Conservation (phyloP, 2,797 vertebrate species). For the Lophius americanus region DNA sequence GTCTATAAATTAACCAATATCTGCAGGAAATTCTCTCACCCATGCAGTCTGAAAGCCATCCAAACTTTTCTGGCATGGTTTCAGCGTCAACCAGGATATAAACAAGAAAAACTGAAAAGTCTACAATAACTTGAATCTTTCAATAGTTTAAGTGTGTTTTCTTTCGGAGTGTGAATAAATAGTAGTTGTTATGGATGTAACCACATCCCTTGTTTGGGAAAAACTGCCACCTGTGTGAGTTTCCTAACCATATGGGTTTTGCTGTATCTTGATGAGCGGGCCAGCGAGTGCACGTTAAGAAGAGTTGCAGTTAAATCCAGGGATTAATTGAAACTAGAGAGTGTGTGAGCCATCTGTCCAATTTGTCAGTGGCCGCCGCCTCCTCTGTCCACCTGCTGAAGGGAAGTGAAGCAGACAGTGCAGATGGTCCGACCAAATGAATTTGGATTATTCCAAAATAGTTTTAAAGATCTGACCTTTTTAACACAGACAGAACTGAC, state of each 20-base stretch:
- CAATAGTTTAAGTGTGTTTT: background rate
- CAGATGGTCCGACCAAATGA: slow-evolving; percentile 49
- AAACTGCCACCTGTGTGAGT: slow-evolving; percentile 68
- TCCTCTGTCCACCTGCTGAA: slow-evolving; percentile 32
- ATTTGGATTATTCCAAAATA: slow-evolving; percentile 47
- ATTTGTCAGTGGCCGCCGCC: slow-evolving; percentile 32
- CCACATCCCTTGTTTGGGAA: slow-evolving; percentile 7
- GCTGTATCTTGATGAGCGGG: slow-evolving; percentile 87
- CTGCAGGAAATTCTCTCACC: background rate
- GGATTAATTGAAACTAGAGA: slow-evolving; percentile 91
- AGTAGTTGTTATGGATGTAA: no score
- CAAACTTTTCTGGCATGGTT: background rate
- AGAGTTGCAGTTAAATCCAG: slow-evolving; percentile 90
- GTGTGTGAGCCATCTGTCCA: slow-evolving; percentile 64
- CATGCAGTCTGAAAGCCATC: background rate
- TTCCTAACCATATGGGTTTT: slow-evolving; percentile 89
- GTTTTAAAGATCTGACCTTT: slow-evolving; percentile 41
- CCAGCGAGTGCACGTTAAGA: slow-evolving; percentile 90
- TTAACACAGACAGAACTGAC: slow-evolving; percentile 17
- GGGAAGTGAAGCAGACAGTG: slow-evolving; percentile 36
- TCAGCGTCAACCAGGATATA: background rate
- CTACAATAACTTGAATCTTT: background rate
- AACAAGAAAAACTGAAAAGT: background rate
- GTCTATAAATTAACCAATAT: background rate
- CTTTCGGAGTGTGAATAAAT: background rate